Conservation (phyloP, 2,797 vertebrate species). For the Masticophis lateralis region DNA sequence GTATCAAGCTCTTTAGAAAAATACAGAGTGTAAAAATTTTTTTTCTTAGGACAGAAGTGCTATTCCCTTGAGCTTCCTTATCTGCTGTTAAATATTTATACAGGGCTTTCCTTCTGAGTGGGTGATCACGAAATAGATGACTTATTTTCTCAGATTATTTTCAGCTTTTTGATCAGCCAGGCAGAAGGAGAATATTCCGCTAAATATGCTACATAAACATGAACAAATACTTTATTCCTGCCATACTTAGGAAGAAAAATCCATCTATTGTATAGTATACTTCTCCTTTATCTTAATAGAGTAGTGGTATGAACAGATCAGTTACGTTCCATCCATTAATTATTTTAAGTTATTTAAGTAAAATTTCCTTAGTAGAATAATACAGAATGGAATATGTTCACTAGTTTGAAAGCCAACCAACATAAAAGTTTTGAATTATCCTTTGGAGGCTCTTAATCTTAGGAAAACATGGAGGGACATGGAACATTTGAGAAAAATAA, state of each 20-base stretch:
- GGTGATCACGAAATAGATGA: constrained; percentile 39
- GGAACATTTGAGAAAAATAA: not conserved
- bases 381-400: not conserved
- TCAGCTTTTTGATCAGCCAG: constrained; percentile 53
- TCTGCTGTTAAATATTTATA: constrained; percentile 45
- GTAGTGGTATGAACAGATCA: not conserved
- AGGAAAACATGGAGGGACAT: not conserved
- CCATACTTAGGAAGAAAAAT: constrained; percentile 31
- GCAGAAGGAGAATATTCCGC: constrained; percentile 44
- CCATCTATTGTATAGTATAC: not conserved
- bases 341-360: not conserved
- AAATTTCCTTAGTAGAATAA: not conserved
- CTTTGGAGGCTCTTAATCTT: not conserved
- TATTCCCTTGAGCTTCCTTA: constrained; percentile 34
- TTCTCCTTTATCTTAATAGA: not conserved
- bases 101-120: constrained; percentile 46
- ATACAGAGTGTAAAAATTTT: constrained; percentile 25
- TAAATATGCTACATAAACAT: constrained; percentile 41
- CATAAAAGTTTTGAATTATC: not conserved
- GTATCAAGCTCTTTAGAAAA: constrained; percentile 15
- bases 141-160: constrained; percentile 55
- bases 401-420: not conserved
- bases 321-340: not conserved
- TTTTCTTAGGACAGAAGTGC: constrained; percentile 18
- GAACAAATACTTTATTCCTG: constrained; percentile 42